Evolutionary conservation across 35 echinoderm and acorn worm species (phyloP), one percentile per base, ranked within the genome.

Genomic region (Holothuria glaberrima): DNA sequence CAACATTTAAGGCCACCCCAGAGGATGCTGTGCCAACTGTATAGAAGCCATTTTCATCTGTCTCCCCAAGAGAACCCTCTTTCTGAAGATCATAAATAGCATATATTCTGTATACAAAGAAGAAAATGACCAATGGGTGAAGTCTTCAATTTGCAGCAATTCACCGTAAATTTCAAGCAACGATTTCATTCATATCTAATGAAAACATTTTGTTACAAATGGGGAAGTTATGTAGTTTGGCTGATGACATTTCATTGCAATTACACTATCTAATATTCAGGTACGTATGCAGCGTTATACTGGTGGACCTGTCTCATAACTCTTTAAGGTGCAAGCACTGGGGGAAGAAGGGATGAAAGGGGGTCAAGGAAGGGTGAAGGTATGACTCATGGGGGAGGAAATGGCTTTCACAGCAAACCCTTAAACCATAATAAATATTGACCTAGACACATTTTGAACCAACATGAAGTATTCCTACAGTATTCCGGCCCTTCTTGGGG

Each of bases 11-110:
- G 29, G 91, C 29, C 12, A 62, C 22, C 34, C 81, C 82, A 54
- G 88, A 45, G 0, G 57, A 34, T 70, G 58, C 9, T 75, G 94
- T 83, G 19, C 94, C 94, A 86, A 95, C 76, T 16, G 81, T 68
- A 30, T 90, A 90, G 68, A 87, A 95, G 19, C 94, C 94, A 69
- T 72, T 25, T 2, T 46, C 29, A 59, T 95, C 63, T 0, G 91
- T 95, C 48, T 58, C 59, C 16, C 80, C 80, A 17, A 84, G 57
- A 30, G 59, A 30, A 31, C 57, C 80, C 6, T 61, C 56, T 28
- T 61, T 84, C 29, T 61, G 80, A 22, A 84, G 80, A 18, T 18
- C 30, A 29, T 84, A 84, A 33, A 30, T 27, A 63, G 46, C 31
- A 46, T 84, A 84, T 25, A 84, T 28, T n/a, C 80, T 84, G 63